phyloP scores from a whole-genome alignment of 92 coral and sea anemone genomes.

The Galaxea fascicularis region DNA sequence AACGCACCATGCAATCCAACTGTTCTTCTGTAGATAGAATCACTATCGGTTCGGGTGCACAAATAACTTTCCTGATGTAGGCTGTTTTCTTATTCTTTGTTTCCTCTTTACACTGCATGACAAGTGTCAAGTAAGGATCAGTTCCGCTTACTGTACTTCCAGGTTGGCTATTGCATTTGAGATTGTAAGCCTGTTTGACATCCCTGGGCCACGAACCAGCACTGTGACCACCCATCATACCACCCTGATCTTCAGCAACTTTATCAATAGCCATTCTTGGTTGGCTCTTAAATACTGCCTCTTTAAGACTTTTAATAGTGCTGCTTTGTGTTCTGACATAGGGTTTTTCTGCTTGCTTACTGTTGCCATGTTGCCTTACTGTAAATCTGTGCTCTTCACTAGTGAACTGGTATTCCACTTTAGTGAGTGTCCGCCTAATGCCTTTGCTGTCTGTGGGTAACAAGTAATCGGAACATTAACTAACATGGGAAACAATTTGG shows the following conservation, averaged over 20 bases:
- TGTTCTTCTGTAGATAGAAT: slow-evolving; percentile 49
- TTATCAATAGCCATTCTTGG: slow-evolving; percentile 55
- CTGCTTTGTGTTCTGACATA: slow-evolving; percentile 53
- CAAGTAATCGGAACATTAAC: too few species aligned
- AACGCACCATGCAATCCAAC: slow-evolving; percentile 24
- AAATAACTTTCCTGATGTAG: slow-evolving; percentile 30
- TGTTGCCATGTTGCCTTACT: too few species aligned
- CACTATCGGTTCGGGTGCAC: slow-evolving; percentile 47
- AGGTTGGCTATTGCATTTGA: slow-evolving; percentile 23
- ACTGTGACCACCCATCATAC: slow-evolving; percentile 53
- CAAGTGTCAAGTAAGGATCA: slow-evolving; percentile 45
- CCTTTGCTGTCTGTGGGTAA: neutral
- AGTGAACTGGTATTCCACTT: too few species aligned
- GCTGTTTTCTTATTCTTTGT: slow-evolving; percentile 36
- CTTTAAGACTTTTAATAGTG: slow-evolving; percentile 27
- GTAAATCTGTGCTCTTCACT: too few species aligned
- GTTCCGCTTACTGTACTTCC: slow-evolving; percentile 17
- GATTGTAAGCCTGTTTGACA: slow-evolving; percentile 50
- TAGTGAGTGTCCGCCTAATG: neutral
- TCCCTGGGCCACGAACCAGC: slow-evolving; percentile 60
- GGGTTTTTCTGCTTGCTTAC: slow-evolving; percentile 29
- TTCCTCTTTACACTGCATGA: slow-evolving; percentile 46
- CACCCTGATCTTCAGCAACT: slow-evolving; percentile 56
- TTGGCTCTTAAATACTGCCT: slow-evolving; percentile 27
- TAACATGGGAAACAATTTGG: too few species aligned